Evolutionary conservation across 2,888 invertebrate genomes (phyloP).

Genomic region (Lordiphosa andalusiaca): DNA sequence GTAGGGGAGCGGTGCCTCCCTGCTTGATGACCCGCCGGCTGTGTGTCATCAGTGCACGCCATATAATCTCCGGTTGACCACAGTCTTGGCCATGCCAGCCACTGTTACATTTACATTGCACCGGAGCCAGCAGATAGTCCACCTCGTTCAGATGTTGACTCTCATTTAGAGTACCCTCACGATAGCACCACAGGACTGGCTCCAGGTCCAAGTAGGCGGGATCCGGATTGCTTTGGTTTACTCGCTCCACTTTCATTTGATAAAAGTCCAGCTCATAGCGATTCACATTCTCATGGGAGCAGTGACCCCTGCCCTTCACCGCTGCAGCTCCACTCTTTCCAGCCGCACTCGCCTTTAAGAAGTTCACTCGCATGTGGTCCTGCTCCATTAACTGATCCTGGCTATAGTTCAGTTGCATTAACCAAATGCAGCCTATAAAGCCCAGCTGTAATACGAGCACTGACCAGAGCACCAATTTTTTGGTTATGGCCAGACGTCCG

Average conservation of each 20-base stretch:
- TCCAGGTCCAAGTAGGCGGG: constrained; percentile 52
- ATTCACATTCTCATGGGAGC: constrained; percentile 49
- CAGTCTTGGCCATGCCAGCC: constrained; percentile 86
- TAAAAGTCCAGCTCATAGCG: constrained; percentile 61
- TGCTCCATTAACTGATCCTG: constrained; percentile 28
- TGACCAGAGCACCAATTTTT: constrained; percentile 75
- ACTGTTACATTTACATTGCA: constrained; percentile 82
- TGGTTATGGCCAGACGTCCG: constrained; percentile 58
- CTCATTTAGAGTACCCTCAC: constrained; percentile 68
- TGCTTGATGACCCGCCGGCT: constrained; percentile 34
- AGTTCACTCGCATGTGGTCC: constrained; percentile 48
- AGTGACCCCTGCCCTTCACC: constrained; percentile 20
- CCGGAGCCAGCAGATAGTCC: constrained; percentile 53
- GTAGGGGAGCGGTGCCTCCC: constrained; percentile 71
- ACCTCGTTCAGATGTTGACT: constrained; percentile 33
- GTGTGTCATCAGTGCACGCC: constrained; percentile 83
- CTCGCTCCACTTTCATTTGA: constrained; percentile 52
- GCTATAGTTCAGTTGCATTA: constrained; percentile 65
- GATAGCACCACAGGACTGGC: constrained; percentile 68
- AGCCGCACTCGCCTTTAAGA: constrained; percentile 18
- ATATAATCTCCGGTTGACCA: constrained; percentile 85
- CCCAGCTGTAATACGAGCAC: constrained; percentile 76
- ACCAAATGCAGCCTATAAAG: constrained; percentile 77
- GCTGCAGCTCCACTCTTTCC: constrained; percentile 26
- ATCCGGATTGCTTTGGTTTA: constrained; percentile 52